Conservation (phyloP, 2,797 vertebrate genomes). For the Characodon lateralis region DNA sequence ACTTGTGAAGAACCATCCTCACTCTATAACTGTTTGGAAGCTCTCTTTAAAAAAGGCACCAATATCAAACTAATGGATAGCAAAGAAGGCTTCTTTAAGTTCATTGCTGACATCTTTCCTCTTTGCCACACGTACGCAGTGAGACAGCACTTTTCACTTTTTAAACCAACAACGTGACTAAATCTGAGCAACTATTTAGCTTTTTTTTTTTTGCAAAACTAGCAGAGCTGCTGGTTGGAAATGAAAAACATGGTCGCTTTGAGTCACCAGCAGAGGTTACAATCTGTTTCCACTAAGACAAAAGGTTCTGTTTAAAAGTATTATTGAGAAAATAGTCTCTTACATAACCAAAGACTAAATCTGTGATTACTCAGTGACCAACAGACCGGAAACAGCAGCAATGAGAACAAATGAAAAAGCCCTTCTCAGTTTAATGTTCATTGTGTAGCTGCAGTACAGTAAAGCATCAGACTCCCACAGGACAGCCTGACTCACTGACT, state of each 20-base stretch:
- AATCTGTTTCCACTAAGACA: neutral
- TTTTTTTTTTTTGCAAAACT: no score
- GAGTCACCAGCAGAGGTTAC: neutral
- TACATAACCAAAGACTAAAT: neutral
- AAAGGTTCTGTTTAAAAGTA: neutral
- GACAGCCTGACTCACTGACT: neutral
- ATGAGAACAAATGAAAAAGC: neutral
- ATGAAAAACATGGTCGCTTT: neutral
- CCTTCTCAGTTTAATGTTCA: neutral
- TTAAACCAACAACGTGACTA: neutral
- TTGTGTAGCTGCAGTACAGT: neutral
- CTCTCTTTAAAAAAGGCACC: neutral
- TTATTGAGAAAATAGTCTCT: neutral
- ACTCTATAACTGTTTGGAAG: neutral
- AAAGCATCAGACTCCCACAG: neutral
- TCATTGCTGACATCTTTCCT: neutral
- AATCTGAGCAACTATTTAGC: no score
- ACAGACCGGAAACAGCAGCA: neutral
- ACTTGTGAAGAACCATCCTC: neutral
- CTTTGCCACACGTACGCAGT: neutral
- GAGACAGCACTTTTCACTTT: neutral
- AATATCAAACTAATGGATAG: neutral
- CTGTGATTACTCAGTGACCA: neutral
- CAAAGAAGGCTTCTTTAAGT: neutral
- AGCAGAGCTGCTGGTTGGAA: neutral